Evolutionary conservation across 1,140 invertebrate species (phyloP), one percentile per base, ranked within the genome.

Genomic region (Drosophila saltans): DNA sequence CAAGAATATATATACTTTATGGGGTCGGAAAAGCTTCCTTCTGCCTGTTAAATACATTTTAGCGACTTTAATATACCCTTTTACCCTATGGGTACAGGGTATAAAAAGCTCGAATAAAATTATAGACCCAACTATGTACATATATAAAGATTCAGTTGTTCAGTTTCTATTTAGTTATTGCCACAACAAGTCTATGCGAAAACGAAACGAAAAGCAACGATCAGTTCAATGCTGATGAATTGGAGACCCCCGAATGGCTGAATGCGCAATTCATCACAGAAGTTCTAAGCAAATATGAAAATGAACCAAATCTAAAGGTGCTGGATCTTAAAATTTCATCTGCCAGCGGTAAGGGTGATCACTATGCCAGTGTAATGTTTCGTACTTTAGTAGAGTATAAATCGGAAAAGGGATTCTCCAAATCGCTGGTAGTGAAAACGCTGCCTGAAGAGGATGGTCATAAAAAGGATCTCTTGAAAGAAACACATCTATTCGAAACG

Each of bases 361-460:
- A 91, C 52, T 91, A 89, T 76, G 91, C 83, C 6, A 91, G 91
- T 57, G 52, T 91, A 7, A 91, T 91, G 75, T 91, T 91, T 4
- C 77, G 91, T 0, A 75, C 45, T 0, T 71, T 41, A 1, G 62
- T 86, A 0, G 28, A 52, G 41, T 88, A 72, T 33, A 57, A 36
- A 10, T 65, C 56, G 0, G 3, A 16, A 1, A 70, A 40, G 1
- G 69, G 60, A 4, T 28, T 45, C 6, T 58, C 21, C 11, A 80
- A 75, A 40, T 85, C 83, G 1, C 52, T 91, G 24, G 85, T 91
- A 5, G 60, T 91, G 0, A 91, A 91, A 16, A 91, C 90, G 5
- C 72, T 91, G 74, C 90, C 90, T 1, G 83, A 85, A 11, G 16
- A 36, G 0, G 86, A 91, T 1, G 83, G 90, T 1, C 69, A 79